These are phyloP conservation scores for Macrostomum lignano DNA, from an alignment of 1,140 invertebrate genomes.

Conservation along the genomic window DNA sequence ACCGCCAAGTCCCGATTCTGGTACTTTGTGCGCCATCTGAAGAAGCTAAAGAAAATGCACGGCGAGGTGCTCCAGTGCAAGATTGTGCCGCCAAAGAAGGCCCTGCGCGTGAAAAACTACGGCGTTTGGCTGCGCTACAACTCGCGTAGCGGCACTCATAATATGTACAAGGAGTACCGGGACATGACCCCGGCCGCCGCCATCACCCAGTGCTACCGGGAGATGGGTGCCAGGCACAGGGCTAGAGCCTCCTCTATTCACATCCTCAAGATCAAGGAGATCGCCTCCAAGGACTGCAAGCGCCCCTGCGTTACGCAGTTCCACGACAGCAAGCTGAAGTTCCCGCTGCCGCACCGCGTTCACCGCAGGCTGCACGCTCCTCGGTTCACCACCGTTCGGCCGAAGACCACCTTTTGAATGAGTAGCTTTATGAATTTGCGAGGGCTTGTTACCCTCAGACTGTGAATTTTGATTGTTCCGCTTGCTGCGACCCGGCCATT, in stretches of 20 bases:
- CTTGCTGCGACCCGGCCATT: too few species aligned
- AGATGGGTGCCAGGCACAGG: conserved; percentile 93
- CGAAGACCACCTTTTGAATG: too few species aligned
- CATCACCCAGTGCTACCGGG: conserved; percentile 88
- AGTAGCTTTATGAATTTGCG: too few species aligned
- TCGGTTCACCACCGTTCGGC: too few species aligned
- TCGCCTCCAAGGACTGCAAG: conserved; percentile 55
- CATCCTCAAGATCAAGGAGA: conserved; percentile 79
- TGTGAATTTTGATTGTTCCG: too few species aligned
- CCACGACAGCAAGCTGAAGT: too few species aligned
- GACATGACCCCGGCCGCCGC: conserved; percentile 73
- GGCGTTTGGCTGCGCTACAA: conserved; percentile 87
- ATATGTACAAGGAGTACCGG: conserved; percentile 98
- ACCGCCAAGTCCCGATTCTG: conserved; percentile 96
- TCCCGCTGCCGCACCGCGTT: too few species aligned
- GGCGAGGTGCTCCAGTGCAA: conserved; percentile 85
- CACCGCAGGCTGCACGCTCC: too few species aligned
- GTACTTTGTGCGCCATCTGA: conserved; percentile 87
- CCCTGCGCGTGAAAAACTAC: conserved; percentile 84
- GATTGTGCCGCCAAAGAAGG: conserved; percentile 40
- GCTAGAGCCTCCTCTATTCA: conserved; percentile 83
- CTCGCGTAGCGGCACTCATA: conserved; percentile 87
- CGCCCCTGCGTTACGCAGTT: conserved; percentile 85
- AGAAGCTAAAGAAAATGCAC: conserved; percentile 93
- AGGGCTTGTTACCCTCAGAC: too few species aligned